phyloP scores from a whole-genome alignment of 2,888 invertebrate genomes.

The Hyposoter dolosus region DNA sequence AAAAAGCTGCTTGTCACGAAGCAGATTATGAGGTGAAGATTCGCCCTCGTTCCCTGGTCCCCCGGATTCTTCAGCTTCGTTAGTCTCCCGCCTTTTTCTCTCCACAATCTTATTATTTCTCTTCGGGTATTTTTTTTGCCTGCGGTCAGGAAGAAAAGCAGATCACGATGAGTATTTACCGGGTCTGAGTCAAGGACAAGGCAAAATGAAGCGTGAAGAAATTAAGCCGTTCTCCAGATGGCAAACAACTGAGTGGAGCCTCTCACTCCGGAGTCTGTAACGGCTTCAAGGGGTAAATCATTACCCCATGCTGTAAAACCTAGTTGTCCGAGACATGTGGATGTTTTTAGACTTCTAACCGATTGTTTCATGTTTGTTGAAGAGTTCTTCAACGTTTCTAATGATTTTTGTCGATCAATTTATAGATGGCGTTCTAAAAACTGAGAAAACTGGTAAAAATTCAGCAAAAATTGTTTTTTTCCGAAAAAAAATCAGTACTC shows the following conservation, averaged over 20 bases:
- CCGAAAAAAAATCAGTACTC: too few species aligned
- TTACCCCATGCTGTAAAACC: too few species aligned
- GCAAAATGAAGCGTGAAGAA: neutral
- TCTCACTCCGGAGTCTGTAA: neutral
- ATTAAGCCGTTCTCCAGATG: neutral
- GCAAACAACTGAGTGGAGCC: neutral
- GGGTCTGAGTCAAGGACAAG: neutral
- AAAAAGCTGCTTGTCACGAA: conserved; percentile 75
- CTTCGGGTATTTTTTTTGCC: neutral
- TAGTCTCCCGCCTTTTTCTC: neutral
- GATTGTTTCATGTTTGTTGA: too few species aligned
- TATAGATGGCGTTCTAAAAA: too few species aligned
- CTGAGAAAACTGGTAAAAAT: too few species aligned
- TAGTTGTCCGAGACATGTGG: too few species aligned
- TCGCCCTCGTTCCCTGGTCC: conserved; percentile 31
- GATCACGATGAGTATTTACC: neutral
- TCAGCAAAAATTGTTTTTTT: too few species aligned
- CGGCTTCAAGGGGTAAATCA: too few species aligned
- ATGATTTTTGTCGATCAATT: too few species aligned
- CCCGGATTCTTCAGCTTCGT: conserved; percentile 38
- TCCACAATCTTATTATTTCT: neutral
- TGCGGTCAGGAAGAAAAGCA: neutral
- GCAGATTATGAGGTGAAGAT: conserved; percentile 76
- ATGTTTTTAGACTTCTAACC: too few species aligned
- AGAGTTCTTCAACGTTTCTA: too few species aligned